These are phyloP conservation scores for Dryobota labecula DNA, from an alignment of 2,888 invertebrate species.

Conservation along the genomic window DNA sequence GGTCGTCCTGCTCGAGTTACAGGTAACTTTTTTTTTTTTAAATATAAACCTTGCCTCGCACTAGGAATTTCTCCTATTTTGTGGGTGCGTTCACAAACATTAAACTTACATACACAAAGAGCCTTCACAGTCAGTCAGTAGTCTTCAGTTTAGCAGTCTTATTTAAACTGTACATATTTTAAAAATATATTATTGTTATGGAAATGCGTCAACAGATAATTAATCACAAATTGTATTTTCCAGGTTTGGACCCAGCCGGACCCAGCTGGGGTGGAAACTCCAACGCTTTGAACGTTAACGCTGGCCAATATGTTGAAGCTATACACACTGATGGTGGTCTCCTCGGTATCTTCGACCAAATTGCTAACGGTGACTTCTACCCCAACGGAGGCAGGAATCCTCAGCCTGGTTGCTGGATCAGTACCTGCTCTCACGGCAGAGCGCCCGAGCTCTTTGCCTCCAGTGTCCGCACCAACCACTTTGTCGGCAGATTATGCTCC, in stretches of 20 bases:
- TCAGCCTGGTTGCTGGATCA: slow-evolving; percentile 79
- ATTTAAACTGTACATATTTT: neutral
- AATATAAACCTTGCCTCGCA: too few species aligned
- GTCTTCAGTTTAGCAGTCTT: too few species aligned
- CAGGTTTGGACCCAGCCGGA: slow-evolving; percentile 79
- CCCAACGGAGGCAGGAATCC: slow-evolving; percentile 79
- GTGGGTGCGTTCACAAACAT: too few species aligned
- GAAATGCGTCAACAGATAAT: neutral
- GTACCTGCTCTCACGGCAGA: slow-evolving; percentile 79
- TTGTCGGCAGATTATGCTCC: slow-evolving; percentile 73
- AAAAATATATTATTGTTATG: neutral
- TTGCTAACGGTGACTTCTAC: slow-evolving; percentile 78
- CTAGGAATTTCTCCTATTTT: too few species aligned
- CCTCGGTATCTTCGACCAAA: slow-evolving; percentile 74
- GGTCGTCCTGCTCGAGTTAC: slow-evolving; percentile 74
- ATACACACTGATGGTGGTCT: slow-evolving; percentile 80
- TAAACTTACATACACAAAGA: too few species aligned
- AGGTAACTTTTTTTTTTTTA: too few species aligned
- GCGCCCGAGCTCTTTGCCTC: slow-evolving; percentile 75
- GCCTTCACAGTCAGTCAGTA: too few species aligned
- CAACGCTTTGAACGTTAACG: slow-evolving; percentile 69
- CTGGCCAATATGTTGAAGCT: slow-evolving; percentile 77
- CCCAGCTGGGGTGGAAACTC: slow-evolving; percentile 74
- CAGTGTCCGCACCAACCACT: slow-evolving; percentile 74
- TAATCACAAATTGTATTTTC: neutral